Evolutionary conservation across 2,888 invertebrate species (phyloP), one percentile per base, ranked within the genome.

Genomic region (Hypena proboscidalis): DNA sequence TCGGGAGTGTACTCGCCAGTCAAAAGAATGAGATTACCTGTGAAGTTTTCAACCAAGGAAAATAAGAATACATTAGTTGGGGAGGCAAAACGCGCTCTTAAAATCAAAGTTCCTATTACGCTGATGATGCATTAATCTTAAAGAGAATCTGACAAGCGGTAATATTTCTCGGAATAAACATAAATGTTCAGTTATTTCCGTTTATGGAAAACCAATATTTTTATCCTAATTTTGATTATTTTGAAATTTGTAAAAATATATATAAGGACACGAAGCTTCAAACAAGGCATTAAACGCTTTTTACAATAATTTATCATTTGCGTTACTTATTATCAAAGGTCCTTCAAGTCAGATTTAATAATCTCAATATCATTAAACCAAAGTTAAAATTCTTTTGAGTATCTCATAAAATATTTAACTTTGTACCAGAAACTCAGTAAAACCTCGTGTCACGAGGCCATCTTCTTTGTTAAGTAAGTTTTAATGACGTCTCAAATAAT

Each of bases 11-110:
- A 66, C 70, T 68, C 66, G 41, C 57, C 64, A 67, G 55, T n/a
- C n/a, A 74, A 64, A 67, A 66, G 72, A 60, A 67, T 57, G 48
- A 74, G 70, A 80, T 81, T 78, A 76, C 76, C 67, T 70, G 68
- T 43, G 64, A 74, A 74, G 61, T 74, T 70, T 73, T 70, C 61
- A 69, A 67, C 52, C 43, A 56, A 51, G 58, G 46, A 64, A 69
- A 54, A 71, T 70, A 72, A 64, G 55, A 70, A 65, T 62, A 64
- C 61, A 73, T 76, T 66, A 46, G 60, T 70, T 64, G 62, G 35
- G n/a, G 39, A 34, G 50, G 49, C 61, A 55, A 59, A 58, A 54
- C 37, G 30, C 15, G 20, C 54, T 58, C 49, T 65, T 59, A 54
- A n/a, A 65, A 61, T 58, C 54, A 57, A 63, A 66, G 43, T 37